Base-by-base conservation (phyloP, 2,888 invertebrate species). In the Yponomeuta plumbellus region DNA sequence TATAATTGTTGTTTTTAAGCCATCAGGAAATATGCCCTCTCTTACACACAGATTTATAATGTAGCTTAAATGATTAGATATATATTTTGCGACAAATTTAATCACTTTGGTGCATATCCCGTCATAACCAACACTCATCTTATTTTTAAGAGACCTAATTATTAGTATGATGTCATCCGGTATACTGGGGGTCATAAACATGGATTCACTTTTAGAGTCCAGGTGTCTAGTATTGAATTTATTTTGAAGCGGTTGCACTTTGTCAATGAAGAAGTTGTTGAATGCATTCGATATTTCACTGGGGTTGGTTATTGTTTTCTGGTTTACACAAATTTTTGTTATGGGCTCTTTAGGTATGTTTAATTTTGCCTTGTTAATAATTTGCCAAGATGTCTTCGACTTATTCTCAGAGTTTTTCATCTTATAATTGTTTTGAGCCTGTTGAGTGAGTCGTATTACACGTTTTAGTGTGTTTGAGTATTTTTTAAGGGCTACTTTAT, bases 1-100 rank as follows among this genome's bases (percentile, higher is more conserved):
- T 22, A 67, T 62, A 13, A 67, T 20, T 8, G 67, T 62, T 6
- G 39, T 26, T 65, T 67, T 67, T 22, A 67, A 23, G 57, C n/a
- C 62, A 13, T 22, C 13, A 22, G 67, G 65, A 64, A 67, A 67
- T 39, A 22, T 62, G 20, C 67, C 65, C n/a, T 62, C 17, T 22
- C n/a, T 20, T 11, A 65, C 62, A 4, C 62, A 65, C n/a, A 58
- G 17, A 34, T 67, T 67, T n/a, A n/a, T n/a, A n/a, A n/a, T n/a
- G n/a, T n/a, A n/a, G n/a, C n/a, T n/a, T n/a, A n/a, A n/a, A n/a
- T 10, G 65, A 65, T 8, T 65, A 20, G 39, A 17, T 13, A 62
- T 62, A 20, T 39, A 39, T 8, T 34, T n/a, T 26, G 62, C 17
- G 20, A 62, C 62, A n/a, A n/a, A 17, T 21, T 62, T 34, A 20